These are phyloP conservation scores for Rhorus exstirpatorius DNA, from an alignment of 2,888 invertebrate species.

Conservation along the genomic window DNA sequence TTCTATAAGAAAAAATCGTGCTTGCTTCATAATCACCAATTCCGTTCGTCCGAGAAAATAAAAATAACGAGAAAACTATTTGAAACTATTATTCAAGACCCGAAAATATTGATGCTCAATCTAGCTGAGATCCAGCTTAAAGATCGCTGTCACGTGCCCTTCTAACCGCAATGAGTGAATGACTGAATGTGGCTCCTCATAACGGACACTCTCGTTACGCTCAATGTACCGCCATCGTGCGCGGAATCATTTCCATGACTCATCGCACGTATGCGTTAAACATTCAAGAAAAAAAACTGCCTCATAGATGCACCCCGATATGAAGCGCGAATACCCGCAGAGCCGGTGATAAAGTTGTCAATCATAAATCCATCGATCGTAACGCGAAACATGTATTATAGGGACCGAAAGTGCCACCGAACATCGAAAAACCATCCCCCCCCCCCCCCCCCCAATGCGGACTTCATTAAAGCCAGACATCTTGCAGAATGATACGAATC, in stretches of 20 bases:
- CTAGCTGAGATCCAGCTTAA: background rate
- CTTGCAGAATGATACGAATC: too few species aligned
- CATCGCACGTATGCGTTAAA: constrained; percentile 4
- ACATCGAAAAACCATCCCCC: too few species aligned
- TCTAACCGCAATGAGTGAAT: background rate
- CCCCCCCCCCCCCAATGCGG: too few species aligned
- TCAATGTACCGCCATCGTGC: background rate
- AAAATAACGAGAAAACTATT: background rate
- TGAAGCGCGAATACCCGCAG: background rate
- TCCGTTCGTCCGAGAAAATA: too few species aligned
- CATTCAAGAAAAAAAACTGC: background rate
- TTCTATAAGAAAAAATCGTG: too few species aligned
- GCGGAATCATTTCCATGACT: constrained; percentile 2
- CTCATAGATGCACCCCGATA: background rate
- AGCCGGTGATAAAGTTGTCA: background rate
- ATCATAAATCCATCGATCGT: too few species aligned
- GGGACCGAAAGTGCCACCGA: too few species aligned
- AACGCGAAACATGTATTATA: too few species aligned
- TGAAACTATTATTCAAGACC: background rate
- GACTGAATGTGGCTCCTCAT: too few species aligned
- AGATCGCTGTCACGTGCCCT: background rate
- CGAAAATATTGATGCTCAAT: constrained; percentile 6
- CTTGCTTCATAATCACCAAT: too few species aligned
- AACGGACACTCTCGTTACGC: background rate
- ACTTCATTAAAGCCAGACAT: too few species aligned